Evolutionary conservation across 2,888 invertebrate genomes (phyloP).

Genomic region (Euzetes globulus): DNA sequence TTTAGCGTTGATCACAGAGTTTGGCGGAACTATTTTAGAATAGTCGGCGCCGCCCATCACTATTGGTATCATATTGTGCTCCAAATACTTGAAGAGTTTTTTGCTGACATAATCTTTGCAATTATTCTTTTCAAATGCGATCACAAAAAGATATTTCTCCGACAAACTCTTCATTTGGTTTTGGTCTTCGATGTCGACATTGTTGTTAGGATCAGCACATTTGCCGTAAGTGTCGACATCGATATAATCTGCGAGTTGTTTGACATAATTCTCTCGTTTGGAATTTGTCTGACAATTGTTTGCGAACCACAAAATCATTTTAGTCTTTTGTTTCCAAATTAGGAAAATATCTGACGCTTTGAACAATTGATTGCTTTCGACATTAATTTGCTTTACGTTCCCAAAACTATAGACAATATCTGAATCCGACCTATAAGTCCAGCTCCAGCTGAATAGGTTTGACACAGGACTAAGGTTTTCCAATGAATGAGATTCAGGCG

Average conservation of each 20-base stretch:
- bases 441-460: constrained; percentile 7
- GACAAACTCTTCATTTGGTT: background rate
- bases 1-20: constrained; percentile 17
- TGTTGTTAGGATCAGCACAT: background rate
- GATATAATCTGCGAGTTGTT: background rate
- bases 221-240: constrained; percentile 25
- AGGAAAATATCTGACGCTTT: background rate
- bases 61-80: constrained; percentile 17
- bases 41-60: constrained; percentile 2
- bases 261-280: background rate
- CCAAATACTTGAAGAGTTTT: background rate
- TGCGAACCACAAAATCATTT: constrained; percentile 3
- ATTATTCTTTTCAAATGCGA: background rate
- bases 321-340: background rate
- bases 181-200: background rate
- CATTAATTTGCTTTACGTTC: background rate
- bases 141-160: background rate
- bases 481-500: background rate
- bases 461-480: background rate
- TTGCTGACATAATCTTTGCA: background rate
- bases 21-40: background rate
- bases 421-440: constrained; percentile 19
- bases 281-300: constrained; percentile 13
- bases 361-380: background rate
- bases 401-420: constrained; percentile 5